Base-by-base conservation (phyloP, 1,140 invertebrate genomes). In the Eciton burchellii region DNA sequence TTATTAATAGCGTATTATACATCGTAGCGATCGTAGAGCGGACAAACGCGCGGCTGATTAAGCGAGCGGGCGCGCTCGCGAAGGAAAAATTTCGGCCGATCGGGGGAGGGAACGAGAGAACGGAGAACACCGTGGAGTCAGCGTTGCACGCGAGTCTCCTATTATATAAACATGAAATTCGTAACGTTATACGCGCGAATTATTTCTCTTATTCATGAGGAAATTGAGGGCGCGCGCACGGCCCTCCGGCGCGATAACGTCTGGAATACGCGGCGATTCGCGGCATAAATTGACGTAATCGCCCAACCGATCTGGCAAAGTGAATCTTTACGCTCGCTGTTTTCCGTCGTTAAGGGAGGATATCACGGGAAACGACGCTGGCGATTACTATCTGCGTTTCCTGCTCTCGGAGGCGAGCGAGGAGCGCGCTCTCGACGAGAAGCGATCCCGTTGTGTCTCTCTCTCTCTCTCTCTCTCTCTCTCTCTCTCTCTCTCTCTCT, bases 341-440 rank as follows among this genome's bases (percentile, higher is more conserved):
- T 85, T 89, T 72, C 77, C 77, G 86, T 82, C 83, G 83, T 90
- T 83, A 71, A 72, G 49, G 41, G 47, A 81, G 52, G 81, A 52
- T 63, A 77, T 79, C 84, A 74, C 83, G 65, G 41, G 81, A 88
- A 85, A 86, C 84, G 70, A 85, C 79, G 79, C 52, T 66, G 43
- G 41, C 84, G 83, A 90, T 90, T 87, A 81, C 68, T 85, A 90
- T 83, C 88, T 89, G 76, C 19, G 79, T 87, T 88, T 85, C 81
- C 86, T 84, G 70, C 68, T 62, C 82, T 84, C 41, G 21, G 74
- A 81, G 84, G 85, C 79, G 77, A 89, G 88, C 82, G 70, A 89
- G 86, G 19, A 19, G 43, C 14, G 49, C 45, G 59, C 43, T 82
- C 76, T 60, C 56, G n/a, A n/a, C 60, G 72, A 84, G 65, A 84